A percentile compares a stretch with the other conserved stretches of the same genome.
phyloP scores from a whole-genome alignment of 1,140 invertebrate genomes.

The Drosophila mayri region DNA sequence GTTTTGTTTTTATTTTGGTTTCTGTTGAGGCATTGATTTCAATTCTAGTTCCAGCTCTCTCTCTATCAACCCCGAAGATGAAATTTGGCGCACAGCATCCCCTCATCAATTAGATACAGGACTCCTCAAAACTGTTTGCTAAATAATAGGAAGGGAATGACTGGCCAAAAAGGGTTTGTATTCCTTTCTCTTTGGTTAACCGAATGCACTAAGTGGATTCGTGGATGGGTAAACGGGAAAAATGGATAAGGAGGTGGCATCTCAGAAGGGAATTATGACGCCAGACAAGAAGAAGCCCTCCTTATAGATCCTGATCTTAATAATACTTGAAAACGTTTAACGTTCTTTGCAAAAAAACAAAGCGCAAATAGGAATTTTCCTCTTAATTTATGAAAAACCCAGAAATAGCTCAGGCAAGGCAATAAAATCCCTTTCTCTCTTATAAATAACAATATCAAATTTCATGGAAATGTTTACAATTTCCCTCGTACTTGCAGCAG shows the following conservation, averaged over 20 bases:
- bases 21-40: slow-evolving; percentile 59
- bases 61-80: background rate
- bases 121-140: slow-evolving; percentile 46
- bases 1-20: slow-evolving; percentile 5
- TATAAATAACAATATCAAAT: background rate
- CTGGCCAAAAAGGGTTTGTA: slow-evolving; percentile 26
- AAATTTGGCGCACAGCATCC: slow-evolving; percentile 22
- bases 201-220: slow-evolving; percentile 31
- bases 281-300: background rate
- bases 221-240: background rate
- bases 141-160: slow-evolving; percentile 26
- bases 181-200: slow-evolving; percentile 3
- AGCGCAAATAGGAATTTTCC: background rate
- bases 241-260: too few species aligned
- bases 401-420: background rate
- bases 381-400: background rate
- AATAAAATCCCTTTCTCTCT: background rate
- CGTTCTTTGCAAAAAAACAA: background rate
- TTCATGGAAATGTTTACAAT: background rate
- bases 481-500: background rate
- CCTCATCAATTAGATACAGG: slow-evolving; percentile 51
- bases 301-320: background rate
- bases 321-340: background rate
- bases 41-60: slow-evolving; percentile 35
- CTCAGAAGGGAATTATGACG: background rate